Conservation (phyloP, 2,113 vertebrate species). For the Leptocoma aspasia region DNA sequence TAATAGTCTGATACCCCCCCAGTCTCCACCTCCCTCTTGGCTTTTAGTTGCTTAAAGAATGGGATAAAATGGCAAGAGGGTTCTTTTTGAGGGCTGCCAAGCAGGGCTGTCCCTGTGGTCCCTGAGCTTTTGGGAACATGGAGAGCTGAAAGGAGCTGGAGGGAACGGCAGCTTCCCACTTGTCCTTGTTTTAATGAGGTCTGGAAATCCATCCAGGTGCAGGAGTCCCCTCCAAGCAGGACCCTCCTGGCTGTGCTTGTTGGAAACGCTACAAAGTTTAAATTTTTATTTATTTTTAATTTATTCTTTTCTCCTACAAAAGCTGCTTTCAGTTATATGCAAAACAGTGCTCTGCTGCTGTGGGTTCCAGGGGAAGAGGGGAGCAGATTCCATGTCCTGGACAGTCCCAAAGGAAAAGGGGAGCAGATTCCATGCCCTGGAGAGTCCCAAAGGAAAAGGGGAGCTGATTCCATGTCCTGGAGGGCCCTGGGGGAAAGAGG, state of each 20-base stretch:
- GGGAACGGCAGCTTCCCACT: neutral
- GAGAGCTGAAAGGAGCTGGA: neutral
- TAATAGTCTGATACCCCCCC: neutral
- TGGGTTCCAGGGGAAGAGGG: neutral
- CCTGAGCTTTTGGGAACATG: neutral
- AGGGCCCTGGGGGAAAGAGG: neutral
- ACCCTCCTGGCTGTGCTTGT: neutral
- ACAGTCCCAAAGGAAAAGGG: neutral
- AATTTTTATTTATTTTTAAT: neutral
- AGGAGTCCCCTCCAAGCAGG: neutral
- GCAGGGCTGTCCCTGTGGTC: neutral
- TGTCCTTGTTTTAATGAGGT: accelerated
- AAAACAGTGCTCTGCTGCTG: constrained; percentile 24
- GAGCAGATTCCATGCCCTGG: accelerated
- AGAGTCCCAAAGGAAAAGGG: neutral
- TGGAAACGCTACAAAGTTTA: neutral
- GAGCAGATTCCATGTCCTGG: too few species aligned
- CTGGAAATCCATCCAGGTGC: neutral
- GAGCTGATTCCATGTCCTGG: neutral
- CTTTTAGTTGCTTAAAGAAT: constrained; percentile 33
- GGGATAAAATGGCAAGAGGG: constrained; percentile 55
- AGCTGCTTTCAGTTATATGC: neutral
- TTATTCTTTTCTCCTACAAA: neutral
- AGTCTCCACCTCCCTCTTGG: neutral
- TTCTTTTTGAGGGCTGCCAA: constrained; percentile 60